Evolutionary conservation across 2,797 vertebrate species (phyloP).

Genomic region (Aplochiton taeniatus): DNA sequence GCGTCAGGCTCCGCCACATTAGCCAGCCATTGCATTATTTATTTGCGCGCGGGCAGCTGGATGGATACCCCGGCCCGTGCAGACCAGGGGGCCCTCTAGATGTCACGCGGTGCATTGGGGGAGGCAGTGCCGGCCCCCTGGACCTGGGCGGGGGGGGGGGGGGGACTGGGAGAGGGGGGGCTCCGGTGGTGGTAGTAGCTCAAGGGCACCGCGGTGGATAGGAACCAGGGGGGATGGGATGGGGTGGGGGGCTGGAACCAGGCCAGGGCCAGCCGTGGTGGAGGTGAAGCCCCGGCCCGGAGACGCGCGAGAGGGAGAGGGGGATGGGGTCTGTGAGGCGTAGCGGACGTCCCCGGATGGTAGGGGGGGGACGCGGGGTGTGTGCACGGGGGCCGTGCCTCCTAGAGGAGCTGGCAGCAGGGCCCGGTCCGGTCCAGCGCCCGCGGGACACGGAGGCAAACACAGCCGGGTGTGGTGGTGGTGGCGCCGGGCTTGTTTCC

Average conservation of each 20-base stretch:
- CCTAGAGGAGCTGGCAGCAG: too few species aligned
- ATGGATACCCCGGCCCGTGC: slow-evolving; percentile 73
- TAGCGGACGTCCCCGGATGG: too few species aligned
- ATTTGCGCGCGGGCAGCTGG: slow-evolving; percentile 73
- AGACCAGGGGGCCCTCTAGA: slow-evolving; percentile 72
- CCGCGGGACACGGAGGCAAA: too few species aligned
- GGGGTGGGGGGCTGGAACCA: not conserved
- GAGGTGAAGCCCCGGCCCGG: too few species aligned
- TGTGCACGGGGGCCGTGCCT: too few species aligned
- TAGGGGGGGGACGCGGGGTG: too few species aligned
- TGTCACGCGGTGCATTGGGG: slow-evolving; percentile 71
- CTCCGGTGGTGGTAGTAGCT: too few species aligned
- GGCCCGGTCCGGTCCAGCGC: too few species aligned
- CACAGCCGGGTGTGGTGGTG: too few species aligned
- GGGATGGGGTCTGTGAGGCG: too few species aligned
- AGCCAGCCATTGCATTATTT: slow-evolving; percentile 83
- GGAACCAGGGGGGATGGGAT: slow-evolving; percentile 71
- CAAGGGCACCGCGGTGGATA: slow-evolving; percentile 59
- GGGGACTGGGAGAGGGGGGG: slow-evolving; percentile 24
- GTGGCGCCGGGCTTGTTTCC: too few species aligned
- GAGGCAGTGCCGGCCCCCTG: slow-evolving; percentile 46
- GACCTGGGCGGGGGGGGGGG: slow-evolving; percentile 31
- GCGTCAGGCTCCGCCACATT: slow-evolving; percentile 79
- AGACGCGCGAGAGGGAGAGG: too few species aligned
- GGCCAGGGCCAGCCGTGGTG: not conserved